Base-by-base conservation (phyloP, 2,888 invertebrate genomes). In the Sepiola atlantica region DNA sequence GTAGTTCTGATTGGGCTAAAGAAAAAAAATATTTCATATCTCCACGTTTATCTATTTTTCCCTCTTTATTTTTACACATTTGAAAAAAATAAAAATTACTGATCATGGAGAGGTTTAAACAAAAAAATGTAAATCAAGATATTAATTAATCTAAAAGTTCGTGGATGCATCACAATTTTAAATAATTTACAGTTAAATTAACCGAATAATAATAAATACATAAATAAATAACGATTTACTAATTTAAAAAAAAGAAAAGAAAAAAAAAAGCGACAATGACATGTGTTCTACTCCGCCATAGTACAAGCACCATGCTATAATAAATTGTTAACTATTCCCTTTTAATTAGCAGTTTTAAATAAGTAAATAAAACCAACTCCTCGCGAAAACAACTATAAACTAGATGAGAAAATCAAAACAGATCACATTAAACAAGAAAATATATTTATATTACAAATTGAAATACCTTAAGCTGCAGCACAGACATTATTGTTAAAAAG, bases 401-500 rank as follows among this genome's bases (percentile, higher is more conserved):
- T 16, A 77, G n/a, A n/a, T 32, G 32, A n/a, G 32, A 32, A 77
- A 77, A n/a, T n/a, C n/a, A 77, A 2, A 77, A 77, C n/a, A 14
- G n/a, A 77, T 77, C n/a, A 77, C n/a, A 32, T 77, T 77, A 77
- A 77, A 77, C 21, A n/a, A 77, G 18, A n/a, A 77, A 77, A 28
- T 77, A 77, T 77, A 24, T 77, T 77, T 77, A 77, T 61, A 61
- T 61, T 6, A 61, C 24, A 61, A 24, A 92, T n/a, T 20, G n/a
- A 35, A 93, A 55, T 93, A 93, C 93, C 93, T 93, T n/a, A n/a
- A 45, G 54, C 35, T 94, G 90, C 94, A 77, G 45, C 77, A 61
- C 77, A 35, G 35, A 94, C 94, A 94, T 94, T 61, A 90, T 77
- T 61, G 93, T 55, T 54, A 55, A 93, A 61, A 61, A 55, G 93